These are phyloP conservation scores for Porites evermanni DNA, from an alignment of 92 coral and sea anemone species.

Conservation along the genomic window DNA sequence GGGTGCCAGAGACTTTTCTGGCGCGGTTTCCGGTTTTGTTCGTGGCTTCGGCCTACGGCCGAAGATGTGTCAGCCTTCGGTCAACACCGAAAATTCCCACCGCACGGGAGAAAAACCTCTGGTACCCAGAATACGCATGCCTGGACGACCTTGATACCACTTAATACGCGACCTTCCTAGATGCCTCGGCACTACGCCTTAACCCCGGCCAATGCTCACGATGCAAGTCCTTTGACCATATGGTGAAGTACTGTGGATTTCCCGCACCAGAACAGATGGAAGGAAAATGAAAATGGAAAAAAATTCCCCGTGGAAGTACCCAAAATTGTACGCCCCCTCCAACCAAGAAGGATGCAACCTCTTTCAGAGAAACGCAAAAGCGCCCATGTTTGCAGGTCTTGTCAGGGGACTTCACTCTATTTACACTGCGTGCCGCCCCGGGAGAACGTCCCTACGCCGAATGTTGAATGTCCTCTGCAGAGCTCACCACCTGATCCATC, in stretches of 20 bases:
- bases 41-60: no score
- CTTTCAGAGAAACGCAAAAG: slow-evolving; percentile 6
- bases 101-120: no score
- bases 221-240: slow-evolving; percentile 42
- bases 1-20: no score
- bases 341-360: neutral
- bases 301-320: neutral
- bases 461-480: slow-evolving; percentile 59
- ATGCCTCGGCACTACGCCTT: neutral
- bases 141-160: neutral
- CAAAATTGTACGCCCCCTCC: neutral
- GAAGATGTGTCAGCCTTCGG: no score
- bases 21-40: no score
- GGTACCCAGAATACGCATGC: neutral
- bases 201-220: slow-evolving; percentile 20
- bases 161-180: neutral
- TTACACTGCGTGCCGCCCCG: slow-evolving; percentile 65
- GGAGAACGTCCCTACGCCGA: slow-evolving; percentile 60
- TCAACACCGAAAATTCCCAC: no score
- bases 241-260: slow-evolving; percentile 49
- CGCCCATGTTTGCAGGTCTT: slow-evolving; percentile 27
- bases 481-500: slow-evolving; percentile 46
- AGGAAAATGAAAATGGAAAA: neutral
- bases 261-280: slow-evolving; percentile 35
- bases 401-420: slow-evolving; percentile 30